phyloP scores from a whole-genome alignment of 1,140 invertebrate genomes.

The Heliconius hewitsoni region DNA sequence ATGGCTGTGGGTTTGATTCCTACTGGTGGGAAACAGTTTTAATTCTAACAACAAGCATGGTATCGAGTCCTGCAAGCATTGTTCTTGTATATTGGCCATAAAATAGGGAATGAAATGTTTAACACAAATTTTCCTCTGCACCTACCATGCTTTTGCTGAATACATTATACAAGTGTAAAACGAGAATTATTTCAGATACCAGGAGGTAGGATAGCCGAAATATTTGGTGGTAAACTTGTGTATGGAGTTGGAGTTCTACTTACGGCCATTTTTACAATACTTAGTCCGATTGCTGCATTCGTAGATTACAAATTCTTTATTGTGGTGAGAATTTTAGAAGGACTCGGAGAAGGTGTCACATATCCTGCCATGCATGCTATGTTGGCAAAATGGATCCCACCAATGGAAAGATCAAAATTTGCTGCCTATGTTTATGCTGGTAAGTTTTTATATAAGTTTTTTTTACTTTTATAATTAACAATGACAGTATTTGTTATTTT shows the following conservation, averaged over 20 bases:
- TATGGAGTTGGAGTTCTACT: slow-evolving; percentile 89
- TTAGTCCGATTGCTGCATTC: slow-evolving; percentile 87
- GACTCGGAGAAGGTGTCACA: slow-evolving; percentile 92
- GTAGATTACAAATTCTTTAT: slow-evolving; percentile 88
- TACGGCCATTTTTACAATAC: slow-evolving; percentile 89
- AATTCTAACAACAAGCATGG: no score
- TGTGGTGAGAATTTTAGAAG: slow-evolving; percentile 89
- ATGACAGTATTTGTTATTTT: no score
- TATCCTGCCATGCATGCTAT: slow-evolving; percentile 92
- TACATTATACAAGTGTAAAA: neutral
- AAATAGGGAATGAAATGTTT: no score
- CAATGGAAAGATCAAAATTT: slow-evolving; percentile 90
- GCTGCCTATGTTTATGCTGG: slow-evolving; percentile 90
- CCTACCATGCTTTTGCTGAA: neutral
- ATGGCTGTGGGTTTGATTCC: no score
- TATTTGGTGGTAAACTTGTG: slow-evolving; percentile 90
- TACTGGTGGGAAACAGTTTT: no score
- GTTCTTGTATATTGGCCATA: neutral
- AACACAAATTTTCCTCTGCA: no score
- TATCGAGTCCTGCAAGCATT: no score
- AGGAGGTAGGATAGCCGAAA: slow-evolving; percentile 90
- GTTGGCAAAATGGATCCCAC: slow-evolving; percentile 91
- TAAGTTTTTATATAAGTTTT: slow-evolving; percentile 45
- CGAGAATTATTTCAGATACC: slow-evolving; percentile 81
- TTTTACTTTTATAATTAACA: no score